phyloP scores from a whole-genome alignment of 2,888 invertebrate genomes.

The Trisateles emortualis region DNA sequence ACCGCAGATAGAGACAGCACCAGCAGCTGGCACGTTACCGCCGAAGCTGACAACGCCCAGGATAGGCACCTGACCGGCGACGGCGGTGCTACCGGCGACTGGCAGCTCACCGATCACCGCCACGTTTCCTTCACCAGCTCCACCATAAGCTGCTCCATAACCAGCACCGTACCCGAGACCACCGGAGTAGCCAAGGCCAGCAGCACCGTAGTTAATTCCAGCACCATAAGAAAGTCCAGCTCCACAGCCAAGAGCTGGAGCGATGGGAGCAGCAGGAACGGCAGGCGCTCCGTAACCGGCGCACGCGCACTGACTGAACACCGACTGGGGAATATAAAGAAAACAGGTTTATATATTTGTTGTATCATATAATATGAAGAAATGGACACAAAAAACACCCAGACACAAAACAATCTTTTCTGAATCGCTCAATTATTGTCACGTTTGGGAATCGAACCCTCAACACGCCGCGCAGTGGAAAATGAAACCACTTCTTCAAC shows the following conservation, averaged over 20 bases:
- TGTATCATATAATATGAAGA: too few relatives aligned
- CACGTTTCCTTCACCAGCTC: constrained; percentile 52
- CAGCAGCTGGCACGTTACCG: neutral
- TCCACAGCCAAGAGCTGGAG: neutral
- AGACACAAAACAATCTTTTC: too few relatives aligned
- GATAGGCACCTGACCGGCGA: constrained; percentile 54
- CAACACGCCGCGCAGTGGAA: too few relatives aligned
- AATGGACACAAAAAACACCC: too few relatives aligned
- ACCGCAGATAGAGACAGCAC: neutral
- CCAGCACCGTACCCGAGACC: neutral
- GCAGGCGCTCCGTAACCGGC: neutral
- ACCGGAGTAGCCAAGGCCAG: neutral
- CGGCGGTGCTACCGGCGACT: constrained; percentile 50
- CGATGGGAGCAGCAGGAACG: too few relatives aligned
- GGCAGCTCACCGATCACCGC: constrained; percentile 52
- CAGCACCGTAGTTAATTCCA: neutral
- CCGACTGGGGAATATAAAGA: too few relatives aligned
- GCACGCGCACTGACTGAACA: constrained; percentile 5
- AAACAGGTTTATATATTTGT: too few relatives aligned
- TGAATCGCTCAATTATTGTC: too few relatives aligned
- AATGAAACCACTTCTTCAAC: too few relatives aligned
- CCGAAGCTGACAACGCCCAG: constrained; percentile 14
- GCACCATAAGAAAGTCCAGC: neutral
- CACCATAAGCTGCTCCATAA: constrained; percentile 3
- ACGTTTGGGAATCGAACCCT: too few relatives aligned